Evolutionary conservation across 2,113 vertebrate genomes (phyloP).

Genomic region (Solenodon paradoxus): DNA sequence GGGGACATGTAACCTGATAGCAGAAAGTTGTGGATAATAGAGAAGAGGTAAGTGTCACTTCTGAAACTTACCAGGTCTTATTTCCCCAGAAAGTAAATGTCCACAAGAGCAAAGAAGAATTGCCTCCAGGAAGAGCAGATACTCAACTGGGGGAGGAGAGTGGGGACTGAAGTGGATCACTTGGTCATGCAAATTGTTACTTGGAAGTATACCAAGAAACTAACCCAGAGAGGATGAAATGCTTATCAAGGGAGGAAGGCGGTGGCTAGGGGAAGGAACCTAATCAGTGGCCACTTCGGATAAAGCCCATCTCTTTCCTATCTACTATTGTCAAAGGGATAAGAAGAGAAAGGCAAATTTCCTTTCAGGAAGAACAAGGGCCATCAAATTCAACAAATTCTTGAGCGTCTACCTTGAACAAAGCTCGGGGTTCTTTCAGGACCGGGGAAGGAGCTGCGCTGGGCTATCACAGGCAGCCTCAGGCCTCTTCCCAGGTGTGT

Average conservation of each 20-base stretch:
- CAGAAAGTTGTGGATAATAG: neutral
- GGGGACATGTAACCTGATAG: neutral
- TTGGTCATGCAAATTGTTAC: neutral
- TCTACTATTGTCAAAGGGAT: neutral
- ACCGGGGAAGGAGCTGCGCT: neutral
- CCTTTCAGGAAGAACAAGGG: neutral
- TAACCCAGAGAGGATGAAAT: neutral
- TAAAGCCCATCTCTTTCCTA: neutral
- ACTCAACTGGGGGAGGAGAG: rapidly evolving
- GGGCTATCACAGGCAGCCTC: neutral
- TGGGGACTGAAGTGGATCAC: neutral
- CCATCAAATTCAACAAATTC: too few species aligned
- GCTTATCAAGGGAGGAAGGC: neutral
- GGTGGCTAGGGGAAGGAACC: neutral
- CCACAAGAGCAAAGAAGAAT: neutral
- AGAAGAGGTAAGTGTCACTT: neutral
- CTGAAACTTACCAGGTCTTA: neutral
- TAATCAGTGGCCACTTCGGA: neutral
- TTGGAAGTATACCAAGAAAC: neutral
- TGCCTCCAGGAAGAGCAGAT: neutral
- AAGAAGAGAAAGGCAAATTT: neutral
- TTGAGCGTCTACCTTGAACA: neutral
- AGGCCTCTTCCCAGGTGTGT: neutral
- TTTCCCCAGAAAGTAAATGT: neutral
- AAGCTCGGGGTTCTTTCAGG: neutral